Evolutionary conservation across 2,797 vertebrate species (phyloP).

Genomic region (Enteromius treurensis): DNA sequence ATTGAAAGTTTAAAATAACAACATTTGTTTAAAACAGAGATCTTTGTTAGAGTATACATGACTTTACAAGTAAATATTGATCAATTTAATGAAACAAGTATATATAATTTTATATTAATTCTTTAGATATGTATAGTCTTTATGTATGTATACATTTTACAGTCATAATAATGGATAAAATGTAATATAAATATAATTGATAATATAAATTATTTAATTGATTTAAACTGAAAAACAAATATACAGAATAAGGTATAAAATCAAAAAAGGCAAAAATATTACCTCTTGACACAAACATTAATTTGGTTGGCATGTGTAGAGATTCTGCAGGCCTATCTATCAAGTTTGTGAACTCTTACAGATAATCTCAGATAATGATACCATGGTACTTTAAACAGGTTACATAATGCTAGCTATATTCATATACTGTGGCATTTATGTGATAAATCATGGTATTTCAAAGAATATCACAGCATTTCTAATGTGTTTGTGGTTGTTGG

Average conservation of each 20-base stretch:
- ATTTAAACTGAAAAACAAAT: not conserved
- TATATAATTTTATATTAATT: too few relatives aligned
- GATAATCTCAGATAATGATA: not conserved
- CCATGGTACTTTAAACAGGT: not conserved
- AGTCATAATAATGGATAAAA: not conserved
- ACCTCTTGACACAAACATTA: not conserved
- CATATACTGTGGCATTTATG: not conserved
- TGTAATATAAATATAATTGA: too few relatives aligned
- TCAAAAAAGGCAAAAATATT: not conserved
- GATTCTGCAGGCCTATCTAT: not conserved
- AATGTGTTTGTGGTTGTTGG: not conserved
- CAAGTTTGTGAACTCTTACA: not conserved
- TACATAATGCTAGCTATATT: not conserved
- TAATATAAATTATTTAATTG: too few relatives aligned
- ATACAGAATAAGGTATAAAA: not conserved
- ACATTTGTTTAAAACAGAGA: not conserved
- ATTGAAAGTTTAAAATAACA: not conserved
- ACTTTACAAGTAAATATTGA: not conserved
- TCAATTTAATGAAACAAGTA: not conserved
- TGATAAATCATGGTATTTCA: not conserved
- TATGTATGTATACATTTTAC: not conserved
- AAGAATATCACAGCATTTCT: not conserved
- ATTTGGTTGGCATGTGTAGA: not conserved
- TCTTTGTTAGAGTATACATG: not conserved
- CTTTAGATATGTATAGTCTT: too few relatives aligned